Percentiles rank a stretch among this genome's conserved stretches.
phyloP scores from a whole-genome alignment of 2,888 invertebrate species.

The Abrostola triplasia region DNA sequence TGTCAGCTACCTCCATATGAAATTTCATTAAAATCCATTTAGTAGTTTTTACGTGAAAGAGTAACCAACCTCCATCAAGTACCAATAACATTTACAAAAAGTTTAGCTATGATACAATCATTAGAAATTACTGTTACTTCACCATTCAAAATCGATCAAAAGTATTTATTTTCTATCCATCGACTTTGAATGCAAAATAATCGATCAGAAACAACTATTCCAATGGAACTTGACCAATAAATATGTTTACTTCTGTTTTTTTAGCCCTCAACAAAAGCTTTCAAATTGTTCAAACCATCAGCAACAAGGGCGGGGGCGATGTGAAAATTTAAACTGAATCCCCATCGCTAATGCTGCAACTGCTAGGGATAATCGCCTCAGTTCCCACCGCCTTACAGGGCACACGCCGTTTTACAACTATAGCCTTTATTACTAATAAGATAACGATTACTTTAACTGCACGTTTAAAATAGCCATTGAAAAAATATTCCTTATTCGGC shows the following conservation, averaged over 20 bases:
- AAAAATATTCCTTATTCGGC: conserved; percentile 57
- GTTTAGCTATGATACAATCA: too few relatives aligned
- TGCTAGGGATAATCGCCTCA: conserved; percentile 67
- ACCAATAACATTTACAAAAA: too few relatives aligned
- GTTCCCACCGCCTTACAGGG: conserved; percentile 23
- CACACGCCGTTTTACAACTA: conserved; percentile 12
- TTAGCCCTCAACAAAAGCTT: conserved; percentile 63
- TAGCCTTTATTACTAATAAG: conserved; percentile 32
- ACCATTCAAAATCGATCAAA: not conserved
- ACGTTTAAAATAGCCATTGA: conserved; percentile 34
- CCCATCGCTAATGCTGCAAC: conserved; percentile 66
- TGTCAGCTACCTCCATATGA: too few relatives aligned
- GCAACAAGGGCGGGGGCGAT: conserved; percentile 66
- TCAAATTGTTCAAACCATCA: conserved; percentile 67
- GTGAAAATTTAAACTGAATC: conserved; percentile 81
- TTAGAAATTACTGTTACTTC: not conserved
- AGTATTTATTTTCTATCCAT: not conserved
- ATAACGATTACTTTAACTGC: conserved; percentile 30
- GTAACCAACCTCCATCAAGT: too few relatives aligned
- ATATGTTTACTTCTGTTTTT: conserved; percentile 42
- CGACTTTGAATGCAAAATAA: not conserved
- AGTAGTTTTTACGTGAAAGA: too few relatives aligned
- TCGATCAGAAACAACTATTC: conserved; percentile 2
- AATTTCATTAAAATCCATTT: too few relatives aligned
- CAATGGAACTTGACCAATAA: conserved; percentile 33